Evolutionary conservation across 1,140 invertebrate genomes (phyloP), one percentile per base, ranked within the genome.

Genomic region (Drusus annulatus): DNA sequence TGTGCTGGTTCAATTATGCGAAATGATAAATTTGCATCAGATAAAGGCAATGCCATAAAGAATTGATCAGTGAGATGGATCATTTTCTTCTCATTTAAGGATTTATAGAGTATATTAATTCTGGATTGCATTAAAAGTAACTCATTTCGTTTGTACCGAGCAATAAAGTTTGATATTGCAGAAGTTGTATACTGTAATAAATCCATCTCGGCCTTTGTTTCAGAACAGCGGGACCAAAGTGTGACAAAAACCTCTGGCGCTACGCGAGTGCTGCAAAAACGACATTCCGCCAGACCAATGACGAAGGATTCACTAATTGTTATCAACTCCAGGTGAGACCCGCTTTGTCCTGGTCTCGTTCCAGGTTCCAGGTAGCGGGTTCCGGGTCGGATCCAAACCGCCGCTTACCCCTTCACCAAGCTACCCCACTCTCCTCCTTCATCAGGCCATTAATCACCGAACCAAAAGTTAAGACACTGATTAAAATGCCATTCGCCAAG

Each of bases 401-500:
- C 71, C 71, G 5, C 74, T 28, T 63, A 4, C 50, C 50, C 50
- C 51, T 21, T n/a, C 15, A 25, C 69, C 69, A 5, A 25, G 16
- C n/a, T 25, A n/a, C 50, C 50, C 69, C 69, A 21, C 80, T 69
- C 23, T 21, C 45, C 31, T 17, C 74, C 74, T 21, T 62, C 74
- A 45, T 45, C 52, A 31, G 60, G 60, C 85, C 88, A 90, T 90
- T 89, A 90, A 90, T 90, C 89, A 90, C 89, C 78, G 81, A 80
- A 81, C 77, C 82, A 76, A 88, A 90, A 90, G 87, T 90, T 90
- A 87, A 86, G 89, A 90, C 89, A 88, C 88, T 90, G 89, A 90
- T 90, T 90, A 90, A 90, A 90, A 90, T 87, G 86, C 88, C 86
- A 88, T 90, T 89, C 86, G 84, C 83, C 86, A 89, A 89, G 88